phyloP scores from a whole-genome alignment of 1,140 invertebrate species.

The Vollenhovia emeryi region DNA sequence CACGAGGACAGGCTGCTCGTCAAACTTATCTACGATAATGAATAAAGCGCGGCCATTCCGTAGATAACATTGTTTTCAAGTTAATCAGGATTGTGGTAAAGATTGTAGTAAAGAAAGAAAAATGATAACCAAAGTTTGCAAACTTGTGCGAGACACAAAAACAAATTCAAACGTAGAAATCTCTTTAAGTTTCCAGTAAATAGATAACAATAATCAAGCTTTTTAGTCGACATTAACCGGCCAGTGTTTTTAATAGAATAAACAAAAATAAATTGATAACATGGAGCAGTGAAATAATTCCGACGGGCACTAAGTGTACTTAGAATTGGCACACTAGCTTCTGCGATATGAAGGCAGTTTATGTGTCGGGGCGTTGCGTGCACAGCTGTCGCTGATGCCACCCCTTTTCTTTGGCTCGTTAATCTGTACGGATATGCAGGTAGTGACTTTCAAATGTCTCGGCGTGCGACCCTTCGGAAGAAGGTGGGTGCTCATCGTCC shows the following conservation, averaged over 20 bases:
- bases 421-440: constrained; percentile 48
- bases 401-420: not conserved
- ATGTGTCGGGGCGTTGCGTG: not conserved
- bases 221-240: too few species aligned
- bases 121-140: not conserved
- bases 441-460: constrained; percentile 29
- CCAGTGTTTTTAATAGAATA: too few species aligned
- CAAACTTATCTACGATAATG: not conserved
- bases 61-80: not conserved
- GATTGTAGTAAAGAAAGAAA: not conserved
- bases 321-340: not conserved
- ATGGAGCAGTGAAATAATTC: not conserved
- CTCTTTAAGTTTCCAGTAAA: too few species aligned
- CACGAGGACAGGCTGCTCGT: not conserved
- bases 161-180: too few species aligned
- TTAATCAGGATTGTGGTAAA: not conserved
- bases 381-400: not conserved
- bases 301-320: not conserved
- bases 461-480: not conserved
- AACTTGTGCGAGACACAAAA: not conserved
- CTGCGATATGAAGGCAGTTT: not conserved
- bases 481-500: constrained; percentile 34
- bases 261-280: not conserved
- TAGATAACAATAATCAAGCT: too few species aligned
- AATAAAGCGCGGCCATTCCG: not conserved